Conservation (phyloP, 2,797 vertebrate genomes). For the Lemur catta region DNA sequence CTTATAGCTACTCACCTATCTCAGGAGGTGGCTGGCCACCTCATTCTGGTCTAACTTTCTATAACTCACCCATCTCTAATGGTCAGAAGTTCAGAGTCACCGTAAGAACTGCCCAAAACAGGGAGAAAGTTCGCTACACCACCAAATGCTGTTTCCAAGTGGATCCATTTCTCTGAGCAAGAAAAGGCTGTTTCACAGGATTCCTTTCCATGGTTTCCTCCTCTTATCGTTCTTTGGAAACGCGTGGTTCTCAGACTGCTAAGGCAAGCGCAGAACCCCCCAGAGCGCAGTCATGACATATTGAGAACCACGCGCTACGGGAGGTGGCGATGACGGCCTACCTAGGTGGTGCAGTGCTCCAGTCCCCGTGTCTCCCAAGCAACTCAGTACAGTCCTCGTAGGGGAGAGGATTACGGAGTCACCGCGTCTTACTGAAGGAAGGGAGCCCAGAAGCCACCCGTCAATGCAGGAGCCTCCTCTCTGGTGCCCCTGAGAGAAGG, state of each 20-base stretch:
- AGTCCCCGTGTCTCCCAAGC: neutral
- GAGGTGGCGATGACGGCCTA: neutral
- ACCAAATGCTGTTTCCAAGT: neutral
- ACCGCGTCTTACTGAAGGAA: neutral
- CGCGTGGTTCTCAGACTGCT: neutral
- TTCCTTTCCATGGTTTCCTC: fast-evolving
- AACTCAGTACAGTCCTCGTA: neutral
- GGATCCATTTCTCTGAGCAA: neutral
- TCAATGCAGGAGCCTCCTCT: neutral
- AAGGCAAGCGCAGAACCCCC: neutral
- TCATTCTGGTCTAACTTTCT: neutral
- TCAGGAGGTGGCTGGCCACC: neutral
- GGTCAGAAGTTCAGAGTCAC: neutral
- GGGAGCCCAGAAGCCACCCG: neutral
- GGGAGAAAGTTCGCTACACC: neutral
- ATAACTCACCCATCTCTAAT: neutral
- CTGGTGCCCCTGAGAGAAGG: no score
- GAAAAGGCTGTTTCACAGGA: neutral
- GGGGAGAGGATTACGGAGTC: neutral
- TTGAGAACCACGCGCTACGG: fast-evolving
- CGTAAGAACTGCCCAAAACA: neutral
- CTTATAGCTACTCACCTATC: neutral
- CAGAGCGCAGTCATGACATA: neutral
- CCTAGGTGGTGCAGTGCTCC: neutral
- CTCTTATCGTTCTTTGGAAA: neutral